phyloP scores from a whole-genome alignment of 2,113 vertebrate genomes.

The Hymenochirus boettgeri region DNA sequence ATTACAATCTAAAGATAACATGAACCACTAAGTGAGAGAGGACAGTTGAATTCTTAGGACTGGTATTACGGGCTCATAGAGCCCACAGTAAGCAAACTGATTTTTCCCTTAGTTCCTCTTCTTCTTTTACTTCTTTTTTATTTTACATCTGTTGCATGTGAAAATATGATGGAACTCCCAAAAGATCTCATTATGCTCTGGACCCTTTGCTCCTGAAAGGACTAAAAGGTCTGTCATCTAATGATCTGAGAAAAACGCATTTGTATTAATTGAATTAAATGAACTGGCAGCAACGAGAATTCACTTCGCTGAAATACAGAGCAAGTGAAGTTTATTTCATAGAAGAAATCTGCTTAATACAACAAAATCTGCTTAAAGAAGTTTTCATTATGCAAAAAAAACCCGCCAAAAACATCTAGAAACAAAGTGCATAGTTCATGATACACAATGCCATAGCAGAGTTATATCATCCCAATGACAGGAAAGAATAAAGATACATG shows the following conservation, averaged over 20 bases:
- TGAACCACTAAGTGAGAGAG: background rate
- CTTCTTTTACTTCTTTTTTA: background rate
- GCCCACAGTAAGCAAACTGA: background rate
- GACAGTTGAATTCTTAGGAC: background rate
- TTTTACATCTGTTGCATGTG: constrained; percentile 36
- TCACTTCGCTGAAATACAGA: background rate
- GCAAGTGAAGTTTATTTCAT: too few relatives aligned
- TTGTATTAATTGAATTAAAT: constrained; percentile 21
- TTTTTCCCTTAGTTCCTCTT: background rate
- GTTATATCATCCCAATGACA: too few relatives aligned
- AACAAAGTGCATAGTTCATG: too few relatives aligned
- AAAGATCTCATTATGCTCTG: constrained; percentile 37
- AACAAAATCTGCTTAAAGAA: background rate
- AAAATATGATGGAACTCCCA: constrained; percentile 30
- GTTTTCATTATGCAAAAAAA: too few relatives aligned
- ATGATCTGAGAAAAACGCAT: constrained; percentile 28
- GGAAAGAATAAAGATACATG: too few relatives aligned
- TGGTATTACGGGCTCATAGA: background rate
- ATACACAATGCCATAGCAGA: too few relatives aligned
- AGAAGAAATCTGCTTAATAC: background rate
- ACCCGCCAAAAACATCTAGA: too few relatives aligned
- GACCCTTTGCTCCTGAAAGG: constrained; percentile 5
- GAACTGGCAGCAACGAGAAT: background rate
- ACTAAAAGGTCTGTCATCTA: constrained; percentile 25
- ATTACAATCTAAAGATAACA: background rate